Evolutionary conservation across 2,797 vertebrate genomes (phyloP).

Genomic region (Prunella strophiata): DNA sequence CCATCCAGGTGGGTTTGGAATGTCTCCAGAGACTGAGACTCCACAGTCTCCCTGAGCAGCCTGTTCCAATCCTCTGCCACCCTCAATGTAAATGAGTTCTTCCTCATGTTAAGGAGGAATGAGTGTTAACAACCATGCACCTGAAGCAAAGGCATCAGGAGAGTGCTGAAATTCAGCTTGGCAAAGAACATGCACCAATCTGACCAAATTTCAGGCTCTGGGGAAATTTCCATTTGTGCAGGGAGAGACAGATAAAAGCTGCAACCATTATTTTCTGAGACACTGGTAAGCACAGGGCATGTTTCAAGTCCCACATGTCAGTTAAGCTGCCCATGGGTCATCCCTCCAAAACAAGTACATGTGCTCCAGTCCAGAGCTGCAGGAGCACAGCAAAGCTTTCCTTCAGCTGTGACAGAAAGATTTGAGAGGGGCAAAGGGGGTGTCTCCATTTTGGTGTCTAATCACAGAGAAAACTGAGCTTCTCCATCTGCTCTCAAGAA

Average conservation of each 20-base stretch:
- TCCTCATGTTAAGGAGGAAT: not conserved
- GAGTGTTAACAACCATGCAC: not conserved
- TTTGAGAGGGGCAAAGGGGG: not conserved
- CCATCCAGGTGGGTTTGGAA: not conserved
- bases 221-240: not conserved
- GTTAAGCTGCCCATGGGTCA: not conserved
- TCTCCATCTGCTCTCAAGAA: constrained; percentile 48
- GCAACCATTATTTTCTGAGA: not conserved
- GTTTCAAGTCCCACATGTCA: not conserved
- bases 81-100: not conserved
- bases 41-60: not conserved
- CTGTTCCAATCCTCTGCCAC: not conserved
- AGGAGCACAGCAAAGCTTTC: not conserved
- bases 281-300: not conserved
- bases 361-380: not conserved
- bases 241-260: not conserved
- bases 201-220: not conserved
- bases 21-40: not conserved
- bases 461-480: constrained; percentile 16
- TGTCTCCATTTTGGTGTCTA: not conserved
- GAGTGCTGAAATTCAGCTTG: not conserved
- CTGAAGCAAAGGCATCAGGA: not conserved
- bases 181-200: not conserved
- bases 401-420: constrained; percentile 1
- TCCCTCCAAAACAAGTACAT: not conserved